A percentile compares a stretch with the other conserved stretches of the same genome.
Conservation (phyloP, 2,113 vertebrate species). For the Barbus barbus region DNA sequence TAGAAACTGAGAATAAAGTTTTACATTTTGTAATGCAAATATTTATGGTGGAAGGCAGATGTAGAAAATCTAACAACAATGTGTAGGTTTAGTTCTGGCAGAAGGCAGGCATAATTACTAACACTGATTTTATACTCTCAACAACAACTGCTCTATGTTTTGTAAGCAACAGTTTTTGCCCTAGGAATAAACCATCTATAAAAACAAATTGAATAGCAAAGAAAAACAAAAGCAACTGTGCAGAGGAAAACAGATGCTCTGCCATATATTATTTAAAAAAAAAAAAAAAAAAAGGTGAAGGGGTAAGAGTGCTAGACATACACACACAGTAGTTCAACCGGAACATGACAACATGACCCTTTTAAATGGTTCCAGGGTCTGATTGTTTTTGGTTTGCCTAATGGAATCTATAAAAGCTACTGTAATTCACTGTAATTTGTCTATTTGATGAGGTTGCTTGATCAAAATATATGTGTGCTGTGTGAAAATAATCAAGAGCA, state of each 20-base stretch:
- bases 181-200: conserved; percentile 3
- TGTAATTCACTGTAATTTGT: neutral
- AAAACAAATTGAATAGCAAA: neutral
- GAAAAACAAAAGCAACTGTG: neutral
- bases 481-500: neutral
- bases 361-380: neutral
- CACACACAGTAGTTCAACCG: no score
- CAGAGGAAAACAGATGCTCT: neutral
- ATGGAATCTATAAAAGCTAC: neutral
- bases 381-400: neutral
- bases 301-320: no score
- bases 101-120: neutral
- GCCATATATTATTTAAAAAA: neutral
- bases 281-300: no score
- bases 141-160: neutral
- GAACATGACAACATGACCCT: no score
- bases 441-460: neutral
- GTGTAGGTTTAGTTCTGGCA: conserved; percentile 3
- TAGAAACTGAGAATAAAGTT: neutral
- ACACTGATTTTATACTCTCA: neutral
- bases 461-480: neutral
- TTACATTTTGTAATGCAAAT: neutral
- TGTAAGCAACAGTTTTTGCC: neutral
- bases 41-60: neutral
- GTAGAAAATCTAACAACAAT: neutral